These are phyloP conservation scores for Bubalus kerabau DNA, from an alignment of 2,113 vertebrate species.

Conservation along the genomic window DNA sequence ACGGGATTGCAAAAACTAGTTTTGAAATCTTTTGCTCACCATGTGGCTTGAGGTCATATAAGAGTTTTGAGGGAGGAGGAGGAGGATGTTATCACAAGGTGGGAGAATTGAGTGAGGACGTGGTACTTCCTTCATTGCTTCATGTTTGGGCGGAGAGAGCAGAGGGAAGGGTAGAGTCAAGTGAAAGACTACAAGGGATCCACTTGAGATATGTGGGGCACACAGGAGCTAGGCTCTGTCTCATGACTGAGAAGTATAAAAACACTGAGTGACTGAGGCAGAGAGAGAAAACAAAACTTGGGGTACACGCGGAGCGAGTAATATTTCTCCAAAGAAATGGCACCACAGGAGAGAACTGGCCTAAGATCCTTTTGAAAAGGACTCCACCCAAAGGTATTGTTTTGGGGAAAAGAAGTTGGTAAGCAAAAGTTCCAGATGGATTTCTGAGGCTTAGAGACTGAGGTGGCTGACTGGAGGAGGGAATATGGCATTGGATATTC, in stretches of 20 bases:
- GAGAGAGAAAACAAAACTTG: neutral
- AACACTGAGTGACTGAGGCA: neutral
- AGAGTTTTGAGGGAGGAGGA: neutral
- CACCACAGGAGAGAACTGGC: neutral
- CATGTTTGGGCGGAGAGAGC: neutral
- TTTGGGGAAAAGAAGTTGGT: neutral
- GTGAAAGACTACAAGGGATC: neutral
- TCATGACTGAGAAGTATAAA: neutral
- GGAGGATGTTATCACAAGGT: neutral
- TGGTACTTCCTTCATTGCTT: neutral
- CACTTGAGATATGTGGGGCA: neutral
- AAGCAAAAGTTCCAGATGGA: neutral
- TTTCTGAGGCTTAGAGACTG: neutral
- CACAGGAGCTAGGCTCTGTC: neutral
- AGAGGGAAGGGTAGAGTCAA: neutral
- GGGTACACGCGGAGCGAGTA: rapidly evolving
- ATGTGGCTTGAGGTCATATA: neutral
- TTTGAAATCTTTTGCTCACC: neutral
- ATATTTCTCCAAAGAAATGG: neutral
- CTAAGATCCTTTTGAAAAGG: neutral
- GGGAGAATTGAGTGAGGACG: neutral
- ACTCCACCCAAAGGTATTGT: neutral
- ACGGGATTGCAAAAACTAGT: neutral
- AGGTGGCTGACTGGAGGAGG: neutral
- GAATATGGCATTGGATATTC: neutral